Evolutionary conservation across 2,797 vertebrate species (phyloP).

Genomic region (Hydrophis major): DNA sequence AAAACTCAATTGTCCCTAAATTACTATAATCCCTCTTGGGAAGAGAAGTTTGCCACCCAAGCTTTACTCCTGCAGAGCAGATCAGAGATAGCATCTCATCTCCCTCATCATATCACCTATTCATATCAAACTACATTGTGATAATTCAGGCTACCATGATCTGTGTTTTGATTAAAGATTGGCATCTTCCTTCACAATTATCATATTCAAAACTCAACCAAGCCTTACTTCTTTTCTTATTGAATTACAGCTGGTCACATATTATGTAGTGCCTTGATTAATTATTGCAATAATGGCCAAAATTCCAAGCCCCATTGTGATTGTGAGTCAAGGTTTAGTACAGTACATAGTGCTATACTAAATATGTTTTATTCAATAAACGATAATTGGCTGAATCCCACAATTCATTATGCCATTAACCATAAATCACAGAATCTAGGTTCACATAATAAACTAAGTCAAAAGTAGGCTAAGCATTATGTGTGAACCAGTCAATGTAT

Average conservation of each 20-base stretch:
- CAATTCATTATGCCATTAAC: background rate
- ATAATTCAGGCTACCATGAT: background rate
- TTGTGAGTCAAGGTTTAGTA: background rate
- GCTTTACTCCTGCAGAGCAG: background rate
- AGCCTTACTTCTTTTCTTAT: background rate
- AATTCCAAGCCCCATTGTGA: background rate
- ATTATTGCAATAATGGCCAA: background rate
- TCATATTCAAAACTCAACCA: background rate
- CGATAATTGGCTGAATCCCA: background rate
- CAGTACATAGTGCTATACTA: background rate
- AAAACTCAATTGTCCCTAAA: background rate
- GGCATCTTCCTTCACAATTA: background rate
- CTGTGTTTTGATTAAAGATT: background rate
- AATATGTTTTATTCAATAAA: background rate
- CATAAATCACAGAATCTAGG: background rate
- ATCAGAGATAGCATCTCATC: background rate
- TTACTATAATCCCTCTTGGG: background rate
- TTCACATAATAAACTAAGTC: background rate
- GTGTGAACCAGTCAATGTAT: background rate
- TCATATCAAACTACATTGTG: background rate
- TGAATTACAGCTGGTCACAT: background rate
- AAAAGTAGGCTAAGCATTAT: background rate
- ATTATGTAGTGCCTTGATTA: background rate
- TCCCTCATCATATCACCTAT: background rate
- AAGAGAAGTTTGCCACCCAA: background rate